Conservation (phyloP, 2,113 vertebrate genomes). For the Platanista minor region DNA sequence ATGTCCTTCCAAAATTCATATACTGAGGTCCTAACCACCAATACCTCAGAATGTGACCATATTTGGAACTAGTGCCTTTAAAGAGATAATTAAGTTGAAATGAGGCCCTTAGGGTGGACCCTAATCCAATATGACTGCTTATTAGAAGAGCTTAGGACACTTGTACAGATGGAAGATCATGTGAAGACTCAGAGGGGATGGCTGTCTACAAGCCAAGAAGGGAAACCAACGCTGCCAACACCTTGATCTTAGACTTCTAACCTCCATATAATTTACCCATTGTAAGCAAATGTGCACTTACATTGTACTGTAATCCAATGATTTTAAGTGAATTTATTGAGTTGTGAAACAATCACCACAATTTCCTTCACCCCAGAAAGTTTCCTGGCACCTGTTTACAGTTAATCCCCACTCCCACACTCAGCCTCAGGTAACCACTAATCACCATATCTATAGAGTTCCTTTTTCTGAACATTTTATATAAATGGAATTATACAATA, state of each 20-base stretch:
- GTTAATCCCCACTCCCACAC: background rate
- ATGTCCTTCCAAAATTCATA: background rate
- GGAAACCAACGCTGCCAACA: background rate
- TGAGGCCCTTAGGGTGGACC: background rate
- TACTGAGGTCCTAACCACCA: background rate
- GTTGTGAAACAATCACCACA: background rate
- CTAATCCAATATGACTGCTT: background rate
- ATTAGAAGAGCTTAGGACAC: background rate
- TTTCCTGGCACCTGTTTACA: background rate
- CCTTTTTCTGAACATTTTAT: no score
- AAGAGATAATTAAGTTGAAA: background rate
- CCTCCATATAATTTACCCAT: background rate
- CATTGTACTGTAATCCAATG: rapidly evolving
- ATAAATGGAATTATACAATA: no score
- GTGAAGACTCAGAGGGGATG: background rate
- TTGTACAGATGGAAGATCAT: background rate
- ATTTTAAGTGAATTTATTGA: background rate
- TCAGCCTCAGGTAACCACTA: background rate
- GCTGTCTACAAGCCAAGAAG: background rate
- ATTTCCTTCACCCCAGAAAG: background rate
- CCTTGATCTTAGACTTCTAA: background rate
- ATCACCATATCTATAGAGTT: no score
- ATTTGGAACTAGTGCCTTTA: background rate
- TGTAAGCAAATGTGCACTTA: background rate
- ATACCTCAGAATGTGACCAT: background rate